Evolutionary conservation across 2,888 invertebrate genomes (phyloP).

Genomic region (Trissolcus brochymenae): DNA sequence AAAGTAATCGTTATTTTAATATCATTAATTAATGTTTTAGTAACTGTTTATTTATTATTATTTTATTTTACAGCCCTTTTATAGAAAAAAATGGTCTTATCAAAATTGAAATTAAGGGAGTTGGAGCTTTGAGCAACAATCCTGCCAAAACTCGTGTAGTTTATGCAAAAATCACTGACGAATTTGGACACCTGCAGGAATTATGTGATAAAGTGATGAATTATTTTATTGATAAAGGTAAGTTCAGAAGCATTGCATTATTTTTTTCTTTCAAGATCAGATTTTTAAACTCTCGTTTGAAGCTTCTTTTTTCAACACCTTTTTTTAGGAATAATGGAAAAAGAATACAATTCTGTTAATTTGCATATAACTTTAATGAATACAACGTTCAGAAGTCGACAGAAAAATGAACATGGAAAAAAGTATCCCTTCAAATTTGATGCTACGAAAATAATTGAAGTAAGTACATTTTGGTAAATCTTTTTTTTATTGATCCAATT

Average conservation of each 20-base stretch:
- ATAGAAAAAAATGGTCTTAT: constrained; percentile 77
- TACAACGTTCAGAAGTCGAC: constrained; percentile 76
- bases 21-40: constrained; percentile 2
- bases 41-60: background rate
- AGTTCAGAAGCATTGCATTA: too few relatives aligned
- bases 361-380: constrained; percentile 94
- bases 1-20: too few relatives aligned
- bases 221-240: constrained; percentile 82
- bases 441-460: constrained; percentile 81
- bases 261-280: too few relatives aligned
- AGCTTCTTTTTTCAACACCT: too few relatives aligned
- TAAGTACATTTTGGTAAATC: constrained; percentile 63
- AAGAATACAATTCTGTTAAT: constrained; percentile 82
- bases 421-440: constrained; percentile 79
- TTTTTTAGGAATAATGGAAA: constrained; percentile 78
- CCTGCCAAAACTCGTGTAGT: constrained; percentile 87
- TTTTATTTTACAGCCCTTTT: constrained; percentile 72
- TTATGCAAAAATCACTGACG: constrained; percentile 82
- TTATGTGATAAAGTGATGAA: constrained; percentile 81
- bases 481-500: background rate
- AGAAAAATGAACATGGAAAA: constrained; percentile 53
- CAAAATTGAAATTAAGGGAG: constrained; percentile 81
- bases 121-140: constrained; percentile 88
- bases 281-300: background rate
- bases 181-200: constrained; percentile 79